Percentiles rank a stretch among this genome's conserved stretches.
Evolutionary conservation across 2,113 vertebrate genomes (phyloP).

Genomic region (Xerus inauris): DNA sequence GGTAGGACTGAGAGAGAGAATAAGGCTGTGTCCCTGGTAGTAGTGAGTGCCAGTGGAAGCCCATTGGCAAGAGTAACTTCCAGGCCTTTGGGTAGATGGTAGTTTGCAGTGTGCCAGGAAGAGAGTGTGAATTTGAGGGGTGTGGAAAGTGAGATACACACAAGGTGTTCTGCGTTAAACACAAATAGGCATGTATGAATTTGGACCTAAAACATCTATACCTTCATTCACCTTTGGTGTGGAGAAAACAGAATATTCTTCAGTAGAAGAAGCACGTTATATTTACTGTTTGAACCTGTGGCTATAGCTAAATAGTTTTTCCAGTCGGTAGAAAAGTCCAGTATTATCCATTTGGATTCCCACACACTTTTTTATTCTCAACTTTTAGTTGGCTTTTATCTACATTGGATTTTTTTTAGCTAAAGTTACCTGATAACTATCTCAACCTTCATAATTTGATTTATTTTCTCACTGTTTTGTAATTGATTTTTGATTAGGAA

Average conservation of each 20-base stretch:
- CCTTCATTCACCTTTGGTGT: background rate
- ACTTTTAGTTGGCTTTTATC: conserved; percentile 30
- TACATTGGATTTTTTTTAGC: conserved; percentile 1
- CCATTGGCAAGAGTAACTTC: background rate
- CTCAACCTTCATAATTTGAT: conserved; percentile 26
- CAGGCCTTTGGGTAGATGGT: background rate
- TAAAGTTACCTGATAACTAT: background rate
- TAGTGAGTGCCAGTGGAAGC: background rate
- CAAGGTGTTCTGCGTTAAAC: background rate
- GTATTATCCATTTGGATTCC: background rate
- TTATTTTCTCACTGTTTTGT: conserved; percentile 48
- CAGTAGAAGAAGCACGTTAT: background rate
- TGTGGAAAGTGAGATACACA: background rate
- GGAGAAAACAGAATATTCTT: background rate
- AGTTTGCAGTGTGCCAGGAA: background rate
- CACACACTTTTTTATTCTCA: background rate
- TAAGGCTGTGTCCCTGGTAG: background rate
- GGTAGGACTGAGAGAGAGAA: no score
- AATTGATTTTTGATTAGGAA: conserved; percentile 60
- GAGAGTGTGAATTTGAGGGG: background rate
- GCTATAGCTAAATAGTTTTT: background rate
- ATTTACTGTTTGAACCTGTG: background rate
- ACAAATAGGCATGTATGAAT: background rate
- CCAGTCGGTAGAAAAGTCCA: background rate
- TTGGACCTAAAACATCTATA: conserved; percentile 24